Percentiles rank a stretch among this genome's conserved stretches.
phyloP scores from a whole-genome alignment of 2,113 vertebrate species.

The Mungos mungo region DNA sequence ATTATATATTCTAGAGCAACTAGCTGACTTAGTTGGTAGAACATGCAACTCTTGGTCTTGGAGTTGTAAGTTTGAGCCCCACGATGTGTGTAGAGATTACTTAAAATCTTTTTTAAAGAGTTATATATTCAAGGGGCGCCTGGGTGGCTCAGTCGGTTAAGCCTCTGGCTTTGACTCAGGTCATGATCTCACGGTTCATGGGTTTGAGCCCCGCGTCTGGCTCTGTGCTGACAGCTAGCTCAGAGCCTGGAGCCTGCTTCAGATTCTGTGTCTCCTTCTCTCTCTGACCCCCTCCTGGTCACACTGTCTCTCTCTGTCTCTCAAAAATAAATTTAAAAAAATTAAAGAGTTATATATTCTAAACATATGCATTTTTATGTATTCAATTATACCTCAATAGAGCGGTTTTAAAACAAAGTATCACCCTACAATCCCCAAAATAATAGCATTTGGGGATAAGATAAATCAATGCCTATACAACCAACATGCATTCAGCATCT shows the following conservation, averaged over 20 bases:
- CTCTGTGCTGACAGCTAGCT: no score
- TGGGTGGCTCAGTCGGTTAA: no score
- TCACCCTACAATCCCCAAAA: background rate
- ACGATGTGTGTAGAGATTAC: background rate
- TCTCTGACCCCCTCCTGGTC: no score
- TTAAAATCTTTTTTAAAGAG: background rate
- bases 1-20: background rate
- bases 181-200: no score
- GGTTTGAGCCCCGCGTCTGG: no score
- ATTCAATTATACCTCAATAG: background rate
- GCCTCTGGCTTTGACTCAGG: no score
- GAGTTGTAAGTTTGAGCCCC: background rate
- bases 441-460: background rate
- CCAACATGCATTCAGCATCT: background rate
- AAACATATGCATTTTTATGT: background rate
- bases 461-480: background rate
- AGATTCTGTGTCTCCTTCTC: no score
- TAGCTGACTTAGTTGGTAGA: background rate
- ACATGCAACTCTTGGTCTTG: background rate
- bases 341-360: background rate
- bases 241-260: no score
- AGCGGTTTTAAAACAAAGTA: background rate
- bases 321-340: no score
- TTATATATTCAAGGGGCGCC: background rate
- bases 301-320: no score